These are phyloP conservation scores for Eristalinus sepulchralis DNA, from an alignment of 2,888 invertebrate genomes.

Conservation along the genomic window DNA sequence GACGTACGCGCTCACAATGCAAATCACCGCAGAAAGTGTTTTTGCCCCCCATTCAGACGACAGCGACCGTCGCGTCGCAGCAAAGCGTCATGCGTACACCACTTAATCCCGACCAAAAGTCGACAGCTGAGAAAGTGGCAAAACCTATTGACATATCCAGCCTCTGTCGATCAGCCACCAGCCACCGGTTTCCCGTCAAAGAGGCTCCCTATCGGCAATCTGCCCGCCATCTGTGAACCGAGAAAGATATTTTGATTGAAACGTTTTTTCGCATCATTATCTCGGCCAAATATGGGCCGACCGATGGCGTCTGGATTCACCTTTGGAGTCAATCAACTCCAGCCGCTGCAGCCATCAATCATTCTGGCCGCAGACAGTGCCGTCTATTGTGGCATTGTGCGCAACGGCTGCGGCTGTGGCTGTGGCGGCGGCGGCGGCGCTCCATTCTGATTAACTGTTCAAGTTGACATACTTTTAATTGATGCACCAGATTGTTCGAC, in stretches of 20 bases:
- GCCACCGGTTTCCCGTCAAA: constrained; percentile 41
- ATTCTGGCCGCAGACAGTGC: constrained; percentile 40
- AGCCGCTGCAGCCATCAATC: constrained; percentile 64
- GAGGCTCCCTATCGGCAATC: constrained; percentile 51
- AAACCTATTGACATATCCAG: constrained; percentile 59
- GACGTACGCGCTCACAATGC: background rate
- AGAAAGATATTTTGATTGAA: constrained; percentile 69
- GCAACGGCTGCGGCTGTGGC: background rate
- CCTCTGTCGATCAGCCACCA: background rate
- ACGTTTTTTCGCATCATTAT: constrained; percentile 69
- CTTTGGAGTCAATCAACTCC: constrained; percentile 71
- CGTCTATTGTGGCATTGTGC: constrained; percentile 36
- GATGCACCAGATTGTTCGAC: constrained; percentile 71
- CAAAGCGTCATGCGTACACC: constrained; percentile 25
- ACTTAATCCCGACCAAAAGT: constrained; percentile 50
- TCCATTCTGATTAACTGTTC: constrained; percentile 67
- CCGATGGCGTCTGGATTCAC: constrained; percentile 70
- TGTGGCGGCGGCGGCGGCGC: constrained; percentile 10
- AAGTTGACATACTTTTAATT: constrained; percentile 72
- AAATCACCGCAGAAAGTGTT: background rate
- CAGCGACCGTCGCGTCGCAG: background rate
- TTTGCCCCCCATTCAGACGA: constrained; percentile 36
- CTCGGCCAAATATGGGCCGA: constrained; percentile 70
- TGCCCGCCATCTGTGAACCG: constrained; percentile 33
- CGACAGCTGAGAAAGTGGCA: constrained; percentile 58